phyloP scores from a whole-genome alignment of 2,888 invertebrate genomes.

The Amiota minor region DNA sequence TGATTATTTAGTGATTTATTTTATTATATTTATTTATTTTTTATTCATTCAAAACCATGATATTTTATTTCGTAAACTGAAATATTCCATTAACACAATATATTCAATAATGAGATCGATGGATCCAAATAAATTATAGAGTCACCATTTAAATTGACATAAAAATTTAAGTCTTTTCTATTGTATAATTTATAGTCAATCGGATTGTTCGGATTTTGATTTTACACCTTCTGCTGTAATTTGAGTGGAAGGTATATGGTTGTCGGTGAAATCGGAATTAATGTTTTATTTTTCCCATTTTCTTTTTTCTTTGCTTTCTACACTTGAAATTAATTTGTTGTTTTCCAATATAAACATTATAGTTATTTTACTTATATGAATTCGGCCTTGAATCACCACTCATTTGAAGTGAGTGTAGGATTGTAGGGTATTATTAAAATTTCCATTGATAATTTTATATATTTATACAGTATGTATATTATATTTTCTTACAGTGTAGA shows the following conservation, averaged over 20 bases:
- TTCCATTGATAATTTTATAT: constrained; percentile 20
- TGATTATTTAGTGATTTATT: no score
- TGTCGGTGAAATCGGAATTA: background rate
- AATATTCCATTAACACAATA: no score
- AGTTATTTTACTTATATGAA: background rate
- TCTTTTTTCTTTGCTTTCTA: background rate
- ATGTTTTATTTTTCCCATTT: background rate
- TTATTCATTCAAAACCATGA: no score
- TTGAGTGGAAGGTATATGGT: background rate
- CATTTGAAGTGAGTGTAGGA: constrained; percentile 31
- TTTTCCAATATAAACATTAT: background rate
- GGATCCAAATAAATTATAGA: no score
- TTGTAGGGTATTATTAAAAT: constrained; percentile 41
- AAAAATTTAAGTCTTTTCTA: no score
- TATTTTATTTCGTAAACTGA: no score
- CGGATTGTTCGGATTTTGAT: no score
- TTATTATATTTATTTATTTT: no score
- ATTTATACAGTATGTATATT: background rate
- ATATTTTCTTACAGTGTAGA: constrained; percentile 16
- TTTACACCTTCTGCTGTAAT: background rate
- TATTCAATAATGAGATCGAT: no score
- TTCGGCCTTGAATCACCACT: background rate
- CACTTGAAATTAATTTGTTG: constrained; percentile 6
- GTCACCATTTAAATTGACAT: no score
- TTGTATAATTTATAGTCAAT: no score